Percentiles rank a stretch among this genome's conserved stretches.
These are phyloP conservation scores for Hirtodrosophila duncani DNA, from an alignment of 2,888 invertebrate genomes.

Conservation along the genomic window DNA sequence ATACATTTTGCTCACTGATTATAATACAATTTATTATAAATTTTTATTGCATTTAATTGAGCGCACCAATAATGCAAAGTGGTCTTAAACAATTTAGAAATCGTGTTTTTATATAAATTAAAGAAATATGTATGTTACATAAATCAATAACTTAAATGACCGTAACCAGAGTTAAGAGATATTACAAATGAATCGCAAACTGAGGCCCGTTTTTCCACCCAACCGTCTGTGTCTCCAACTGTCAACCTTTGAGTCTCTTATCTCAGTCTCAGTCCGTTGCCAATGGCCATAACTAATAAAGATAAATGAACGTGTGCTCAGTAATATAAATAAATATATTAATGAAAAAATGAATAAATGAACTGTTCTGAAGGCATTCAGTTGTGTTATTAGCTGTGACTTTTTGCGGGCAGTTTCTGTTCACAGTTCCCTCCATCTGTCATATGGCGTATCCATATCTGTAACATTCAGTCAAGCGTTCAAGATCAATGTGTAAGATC, in stretches of 20 bases:
- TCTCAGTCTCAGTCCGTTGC: slow-evolving; percentile 48
- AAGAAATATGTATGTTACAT: slow-evolving; percentile 40
- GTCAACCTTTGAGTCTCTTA: slow-evolving; percentile 33
- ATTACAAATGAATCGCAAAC: slow-evolving; percentile 41
- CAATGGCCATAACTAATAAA: slow-evolving; percentile 69
- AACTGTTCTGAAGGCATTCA: slow-evolving; percentile 52
- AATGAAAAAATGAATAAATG: neutral
- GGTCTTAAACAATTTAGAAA: slow-evolving; percentile 19
- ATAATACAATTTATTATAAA: slow-evolving; percentile 35
- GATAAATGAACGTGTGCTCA: slow-evolving; percentile 61
- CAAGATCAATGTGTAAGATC: slow-evolving; percentile 54
- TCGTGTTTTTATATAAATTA: slow-evolving; percentile 42
- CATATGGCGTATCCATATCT: slow-evolving; percentile 41
- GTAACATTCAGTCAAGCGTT: slow-evolving; percentile 59
- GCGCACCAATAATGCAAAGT: slow-evolving; percentile 23
- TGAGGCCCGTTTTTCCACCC: neutral
- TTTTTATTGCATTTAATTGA: slow-evolving; percentile 47
- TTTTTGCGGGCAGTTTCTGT: slow-evolving; percentile 37
- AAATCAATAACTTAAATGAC: slow-evolving; percentile 51
- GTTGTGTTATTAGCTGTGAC: slow-evolving; percentile 57
- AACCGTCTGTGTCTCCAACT: neutral
- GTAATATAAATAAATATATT: slow-evolving; percentile 23
- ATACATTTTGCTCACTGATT: slow-evolving; percentile 30
- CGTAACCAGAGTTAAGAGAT: slow-evolving; percentile 25
- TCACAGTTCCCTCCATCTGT: slow-evolving; percentile 3